Base-by-base conservation (phyloP, 2,888 invertebrate species). In the Eupithecia subfuscata region DNA sequence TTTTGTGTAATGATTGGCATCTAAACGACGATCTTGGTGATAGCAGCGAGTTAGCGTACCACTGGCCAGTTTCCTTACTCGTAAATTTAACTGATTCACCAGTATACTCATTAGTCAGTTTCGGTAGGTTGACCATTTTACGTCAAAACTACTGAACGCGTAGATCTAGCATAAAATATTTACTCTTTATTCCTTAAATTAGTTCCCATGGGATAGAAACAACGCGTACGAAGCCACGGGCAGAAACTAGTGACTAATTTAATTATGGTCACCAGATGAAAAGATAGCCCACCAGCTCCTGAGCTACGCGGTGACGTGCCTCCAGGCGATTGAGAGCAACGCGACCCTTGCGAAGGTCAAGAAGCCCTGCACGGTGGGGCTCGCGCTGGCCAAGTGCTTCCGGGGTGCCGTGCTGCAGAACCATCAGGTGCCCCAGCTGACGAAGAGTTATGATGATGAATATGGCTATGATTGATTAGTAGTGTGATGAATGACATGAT, bases 361-460 rank as follows among this genome's bases (percentile, higher is more conserved):
- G 0, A 1, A 22, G 56, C 56, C 56, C 22, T 87, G 86, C 56
- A 25, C 65, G 1, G 71, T 68, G 6, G 82, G 82, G 0, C 69
- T 89, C 68, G 77, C 82, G 34, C n/a, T 84, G 0, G 78, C 82
- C 9, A 84, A 82, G 70, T 90, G 90, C 79, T 86, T 86, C 79
- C 83, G 88, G 18, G 71, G 70, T 6, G 82, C 81, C 9, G 76
- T 85, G 25, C 68, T 80, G 40, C 56, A 65, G 1, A 40, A 80
- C 18, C 74, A 78, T 12, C 82, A 80, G 82, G 77, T 74, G 0
- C 84, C 84, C 14, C 2, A 9, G 2, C 52, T n/a, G n/a, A 2
- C 16, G 14, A 4, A 22, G 22, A 16, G 16, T 2, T 73, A 73
- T 11, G 43, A 60, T 30, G 70, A 73, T 60, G n/a, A 30, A 12